phyloP scores from a whole-genome alignment of 2,113 vertebrate species.

The Mus musculus region DNA sequence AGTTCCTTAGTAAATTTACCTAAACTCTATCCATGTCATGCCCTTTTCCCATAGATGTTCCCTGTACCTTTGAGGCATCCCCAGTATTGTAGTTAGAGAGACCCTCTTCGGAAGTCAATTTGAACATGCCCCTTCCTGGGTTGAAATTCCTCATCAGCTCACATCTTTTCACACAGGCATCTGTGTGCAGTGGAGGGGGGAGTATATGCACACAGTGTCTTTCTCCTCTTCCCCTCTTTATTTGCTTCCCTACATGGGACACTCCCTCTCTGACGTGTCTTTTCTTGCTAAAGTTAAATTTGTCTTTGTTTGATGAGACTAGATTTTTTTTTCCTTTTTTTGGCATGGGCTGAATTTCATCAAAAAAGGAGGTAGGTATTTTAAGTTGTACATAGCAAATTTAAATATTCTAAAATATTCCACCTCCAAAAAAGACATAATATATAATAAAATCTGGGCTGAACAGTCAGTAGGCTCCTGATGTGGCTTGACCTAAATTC shows the following conservation, averaged over 20 bases:
- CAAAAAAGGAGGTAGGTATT: conserved; percentile 1
- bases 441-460: background rate
- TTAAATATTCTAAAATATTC: conserved; percentile 24
- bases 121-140: background rate
- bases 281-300: conserved; percentile 11
- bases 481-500: conserved; percentile 35
- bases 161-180: background rate
- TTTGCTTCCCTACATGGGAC: background rate
- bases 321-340: background rate
- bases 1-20: background rate
- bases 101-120: background rate
- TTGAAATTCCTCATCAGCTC: background rate
- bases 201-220: background rate
- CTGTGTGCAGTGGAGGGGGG: background rate
- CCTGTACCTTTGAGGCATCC: background rate
- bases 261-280: background rate
- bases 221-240: background rate
- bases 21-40: background rate
- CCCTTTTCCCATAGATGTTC: background rate
- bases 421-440: background rate
- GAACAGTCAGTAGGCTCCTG: conserved; percentile 17
- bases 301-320: conserved; percentile 11
- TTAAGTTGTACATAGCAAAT: conserved; percentile 31
- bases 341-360: background rate
- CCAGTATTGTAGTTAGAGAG: background rate